Evolutionary conservation across 2,113 vertebrate species (phyloP).

Genomic region (Clinocottus analis): DNA sequence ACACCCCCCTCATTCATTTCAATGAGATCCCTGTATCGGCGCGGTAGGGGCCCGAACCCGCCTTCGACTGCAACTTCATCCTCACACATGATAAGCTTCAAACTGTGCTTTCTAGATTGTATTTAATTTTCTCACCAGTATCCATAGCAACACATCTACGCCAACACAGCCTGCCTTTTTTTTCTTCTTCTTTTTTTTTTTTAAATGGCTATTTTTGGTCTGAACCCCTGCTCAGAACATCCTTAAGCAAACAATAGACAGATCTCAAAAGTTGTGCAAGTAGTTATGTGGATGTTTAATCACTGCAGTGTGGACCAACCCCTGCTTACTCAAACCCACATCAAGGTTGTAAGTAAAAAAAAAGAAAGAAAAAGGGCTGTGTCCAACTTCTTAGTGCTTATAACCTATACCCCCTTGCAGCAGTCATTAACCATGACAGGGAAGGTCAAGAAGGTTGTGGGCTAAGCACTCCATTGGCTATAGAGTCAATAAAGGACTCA

Average conservation of each 20-base stretch:
- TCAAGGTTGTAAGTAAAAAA: constrained; percentile 21
- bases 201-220: constrained; percentile 38
- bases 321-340: constrained; percentile 18
- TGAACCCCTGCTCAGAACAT: constrained; percentile 15
- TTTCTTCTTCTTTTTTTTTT: neutral
- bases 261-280: constrained; percentile 31
- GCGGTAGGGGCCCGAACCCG: neutral
- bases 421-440: constrained; percentile 74
- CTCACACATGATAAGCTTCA: neutral
- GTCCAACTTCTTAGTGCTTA: constrained; percentile 41
- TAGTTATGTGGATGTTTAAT: constrained; percentile 40
- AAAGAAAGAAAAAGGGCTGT: constrained; percentile 18
- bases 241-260: constrained; percentile 31
- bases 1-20: constrained; percentile 1
- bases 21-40: neutral
- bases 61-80: neutral
- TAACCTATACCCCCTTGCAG: constrained; percentile 68
- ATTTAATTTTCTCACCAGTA: constrained; percentile 23
- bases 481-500: constrained; percentile 74
- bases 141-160: constrained; percentile 16
- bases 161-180: constrained; percentile 2
- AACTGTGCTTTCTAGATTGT: neutral
- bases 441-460: constrained; percentile 72
- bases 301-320: neutral
- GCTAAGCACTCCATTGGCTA: constrained; percentile 72